Evolutionary conservation across 2,888 invertebrate species (phyloP), one percentile per base, ranked within the genome.

Genomic region (Creontiades dilutus): DNA sequence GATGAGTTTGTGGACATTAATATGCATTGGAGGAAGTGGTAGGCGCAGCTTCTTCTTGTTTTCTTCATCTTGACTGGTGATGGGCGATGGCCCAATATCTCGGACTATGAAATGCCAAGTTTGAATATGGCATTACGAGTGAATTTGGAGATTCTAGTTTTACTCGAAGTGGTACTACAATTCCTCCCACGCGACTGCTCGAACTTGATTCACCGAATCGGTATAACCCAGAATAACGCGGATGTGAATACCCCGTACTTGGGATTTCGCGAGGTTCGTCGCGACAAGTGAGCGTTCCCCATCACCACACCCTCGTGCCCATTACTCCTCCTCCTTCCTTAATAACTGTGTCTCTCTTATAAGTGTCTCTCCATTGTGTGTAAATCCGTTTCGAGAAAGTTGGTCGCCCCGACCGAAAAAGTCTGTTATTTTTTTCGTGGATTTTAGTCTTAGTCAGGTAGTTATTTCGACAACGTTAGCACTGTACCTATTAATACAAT

Each of bases 301-400:
- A 61, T 27, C 68, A 68, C 68, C 68, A 23, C 68, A 68, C 68
- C 68, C 68, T 68, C 13, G 19, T 68, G 68, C 68, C 68, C 68
- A 68, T 68, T 68, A 68, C 68, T 68, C 68, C 68, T 68, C 68
- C 68, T 68, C n/a, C 68, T 68, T 68, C 68, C 68, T 68, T 68
- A 68, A 68, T 68, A 19, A 68, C 68, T 68, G 68, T 68, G n/a
- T 61, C 19, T 68, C 68, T 68, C 68, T 68, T 68, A 68, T 68
- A 68, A 68, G 68, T 68, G 68, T 68, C 68, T 68, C 68, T 68
- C 68, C 68, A 68, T 68, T 68, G 68, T 68, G 68, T 68, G 68
- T 68, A 68, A 68, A 68, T 68, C 68, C 68, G 68, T 68, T 68
- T 68, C 68, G 68, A 68, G 68, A 68, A 68, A 68, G 68, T 68